Conservation (phyloP, 2,113 vertebrate genomes). For the Capra hircus region DNA sequence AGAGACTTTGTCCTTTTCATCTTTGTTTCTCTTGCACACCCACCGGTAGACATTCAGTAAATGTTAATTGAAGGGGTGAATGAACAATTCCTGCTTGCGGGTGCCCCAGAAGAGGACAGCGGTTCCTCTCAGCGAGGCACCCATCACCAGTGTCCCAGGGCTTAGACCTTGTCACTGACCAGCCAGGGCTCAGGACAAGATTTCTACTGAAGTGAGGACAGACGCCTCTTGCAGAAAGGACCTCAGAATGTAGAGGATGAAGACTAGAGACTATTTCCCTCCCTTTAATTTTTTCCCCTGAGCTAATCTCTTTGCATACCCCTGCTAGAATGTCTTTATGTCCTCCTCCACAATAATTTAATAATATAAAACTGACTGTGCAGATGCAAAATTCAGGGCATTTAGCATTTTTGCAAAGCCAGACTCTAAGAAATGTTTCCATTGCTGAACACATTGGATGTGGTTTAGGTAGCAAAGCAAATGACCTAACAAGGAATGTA, state of each 20-base stretch:
- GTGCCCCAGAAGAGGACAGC: not conserved
- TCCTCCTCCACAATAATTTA: not conserved
- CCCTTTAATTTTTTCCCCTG: not conserved
- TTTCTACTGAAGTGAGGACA: not conserved
- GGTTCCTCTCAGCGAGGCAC: not conserved
- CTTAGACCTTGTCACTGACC: not conserved
- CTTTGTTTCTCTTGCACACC: not conserved
- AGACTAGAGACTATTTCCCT: not conserved
- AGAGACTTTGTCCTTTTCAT: constrained; percentile 32
- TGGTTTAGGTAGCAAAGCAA: constrained; percentile 69
- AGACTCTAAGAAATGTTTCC: constrained; percentile 67
- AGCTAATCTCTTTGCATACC: not conserved
- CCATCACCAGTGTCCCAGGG: not conserved
- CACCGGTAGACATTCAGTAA: not conserved
- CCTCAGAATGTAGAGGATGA: not conserved
- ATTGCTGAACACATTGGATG: constrained; percentile 51
- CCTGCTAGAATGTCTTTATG: not conserved
- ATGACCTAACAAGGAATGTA: constrained; percentile 64
- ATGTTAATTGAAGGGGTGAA: not conserved
- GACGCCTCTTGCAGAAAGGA: not conserved
- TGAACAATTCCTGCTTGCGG: not conserved
- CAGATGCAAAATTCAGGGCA: constrained; percentile 55
- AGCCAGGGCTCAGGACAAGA: not conserved
- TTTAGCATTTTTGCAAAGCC: constrained; percentile 37
- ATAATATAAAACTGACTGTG: constrained; percentile 28